Percentiles rank a stretch among this genome's conserved stretches.
These are phyloP conservation scores for Eretmocerus hayati DNA, from an alignment of 2,888 invertebrate genomes.

Conservation along the genomic window DNA sequence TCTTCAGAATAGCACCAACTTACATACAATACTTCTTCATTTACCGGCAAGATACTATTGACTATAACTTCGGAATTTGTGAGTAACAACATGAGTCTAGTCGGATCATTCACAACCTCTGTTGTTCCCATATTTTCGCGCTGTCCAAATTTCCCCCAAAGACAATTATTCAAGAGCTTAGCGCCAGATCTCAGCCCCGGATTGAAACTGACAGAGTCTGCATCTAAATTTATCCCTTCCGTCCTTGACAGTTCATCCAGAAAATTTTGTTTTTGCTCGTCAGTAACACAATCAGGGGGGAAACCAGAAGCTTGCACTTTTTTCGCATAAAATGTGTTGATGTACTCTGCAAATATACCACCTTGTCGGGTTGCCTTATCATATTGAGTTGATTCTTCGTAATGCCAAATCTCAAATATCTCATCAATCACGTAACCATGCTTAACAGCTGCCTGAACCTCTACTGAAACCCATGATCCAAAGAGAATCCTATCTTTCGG, in stretches of 20 bases:
- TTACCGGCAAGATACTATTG: neutral
- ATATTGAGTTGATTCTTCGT: slow-evolving; percentile 27
- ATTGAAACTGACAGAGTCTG: neutral
- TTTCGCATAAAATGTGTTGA: slow-evolving; percentile 33
- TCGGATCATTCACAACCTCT: neutral
- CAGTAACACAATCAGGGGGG: neutral
- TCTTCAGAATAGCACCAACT: slow-evolving; percentile 2
- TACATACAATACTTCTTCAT: slow-evolving; percentile 1
- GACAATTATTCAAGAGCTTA: neutral
- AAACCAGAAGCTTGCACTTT: neutral
- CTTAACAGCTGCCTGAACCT: slow-evolving; percentile 33
- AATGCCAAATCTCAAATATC: slow-evolving; percentile 37
- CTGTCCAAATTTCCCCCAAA: neutral
- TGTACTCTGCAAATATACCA: slow-evolving; percentile 30
- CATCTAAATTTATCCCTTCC: neutral
- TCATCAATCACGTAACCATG: slow-evolving; percentile 35
- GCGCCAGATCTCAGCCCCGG: neutral
- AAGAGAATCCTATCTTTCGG: slow-evolving; percentile 25
- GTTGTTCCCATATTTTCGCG: neutral
- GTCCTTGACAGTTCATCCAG: neutral
- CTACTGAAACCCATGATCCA: slow-evolving; percentile 40
- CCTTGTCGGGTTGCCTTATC: slow-evolving; percentile 21
- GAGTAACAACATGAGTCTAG: neutral
- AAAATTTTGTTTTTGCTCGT: neutral
- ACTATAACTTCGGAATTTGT: neutral